Conservation (phyloP, 2,888 invertebrate species). For the Strigamia maritima region DNA sequence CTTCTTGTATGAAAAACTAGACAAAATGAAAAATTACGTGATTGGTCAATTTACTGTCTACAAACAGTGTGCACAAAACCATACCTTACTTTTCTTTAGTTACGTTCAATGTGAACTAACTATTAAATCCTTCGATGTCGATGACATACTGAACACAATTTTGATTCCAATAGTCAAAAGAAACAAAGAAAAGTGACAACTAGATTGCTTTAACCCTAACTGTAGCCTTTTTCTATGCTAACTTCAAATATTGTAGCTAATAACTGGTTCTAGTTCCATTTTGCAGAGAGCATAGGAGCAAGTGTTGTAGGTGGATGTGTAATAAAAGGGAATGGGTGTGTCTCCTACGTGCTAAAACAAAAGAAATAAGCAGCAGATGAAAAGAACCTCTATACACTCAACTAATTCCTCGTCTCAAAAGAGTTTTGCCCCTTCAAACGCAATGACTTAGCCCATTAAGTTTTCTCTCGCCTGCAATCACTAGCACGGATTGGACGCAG, state of each 20-base stretch:
- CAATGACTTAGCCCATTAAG: slow-evolving; percentile 23
- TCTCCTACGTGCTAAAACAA: slow-evolving; percentile 22
- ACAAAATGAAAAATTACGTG: too few species aligned
- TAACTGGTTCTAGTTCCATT: not conserved
- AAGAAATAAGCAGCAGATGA: slow-evolving; percentile 23
- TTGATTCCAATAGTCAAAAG: too few species aligned
- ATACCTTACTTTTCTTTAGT: too few species aligned
- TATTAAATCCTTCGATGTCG: too few species aligned
- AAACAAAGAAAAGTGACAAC: too few species aligned
- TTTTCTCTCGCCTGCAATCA: slow-evolving; percentile 20
- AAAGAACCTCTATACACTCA: slow-evolving; percentile 19
- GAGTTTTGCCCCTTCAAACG: slow-evolving; percentile 23
- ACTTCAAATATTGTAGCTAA: not conserved
- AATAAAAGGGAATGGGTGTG: slow-evolving; percentile 19
- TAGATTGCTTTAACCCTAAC: not conserved
- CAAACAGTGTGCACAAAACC: too few species aligned
- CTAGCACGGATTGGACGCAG: slow-evolving; percentile 9
- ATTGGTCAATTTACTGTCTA: too few species aligned
- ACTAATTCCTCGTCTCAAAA: slow-evolving; percentile 23
- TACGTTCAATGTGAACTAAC: too few species aligned
- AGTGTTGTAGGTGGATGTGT: not conserved
- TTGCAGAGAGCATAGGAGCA: not conserved
- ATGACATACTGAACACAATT: too few species aligned
- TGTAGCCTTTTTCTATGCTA: not conserved
- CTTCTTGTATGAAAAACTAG: too few species aligned